Evolutionary conservation across 2,888 invertebrate genomes (phyloP).

Genomic region (Bugula neritina): DNA sequence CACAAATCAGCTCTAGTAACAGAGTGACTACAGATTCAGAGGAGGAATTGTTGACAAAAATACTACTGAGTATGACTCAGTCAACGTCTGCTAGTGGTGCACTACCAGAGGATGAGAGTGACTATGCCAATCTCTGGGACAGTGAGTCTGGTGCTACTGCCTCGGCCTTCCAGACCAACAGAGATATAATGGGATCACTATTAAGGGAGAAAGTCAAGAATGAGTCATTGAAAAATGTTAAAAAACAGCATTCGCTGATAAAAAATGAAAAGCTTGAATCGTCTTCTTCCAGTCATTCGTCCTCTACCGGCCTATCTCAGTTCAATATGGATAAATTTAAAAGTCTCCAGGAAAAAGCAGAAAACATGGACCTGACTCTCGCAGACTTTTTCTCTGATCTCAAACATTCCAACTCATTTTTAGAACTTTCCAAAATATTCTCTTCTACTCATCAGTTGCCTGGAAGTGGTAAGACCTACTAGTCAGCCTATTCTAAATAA

Average conservation of each 20-base stretch:
- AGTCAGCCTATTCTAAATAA: too few relatives aligned
- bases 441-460: neutral
- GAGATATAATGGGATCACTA: slow-evolving; percentile 17
- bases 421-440: slow-evolving; percentile 20
- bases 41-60: slow-evolving; percentile 11
- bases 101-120: slow-evolving; percentile 9
- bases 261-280: neutral
- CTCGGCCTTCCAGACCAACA: neutral
- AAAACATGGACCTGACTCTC: slow-evolving; percentile 19
- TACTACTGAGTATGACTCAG: neutral
- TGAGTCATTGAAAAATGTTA: neutral
- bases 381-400: slow-evolving; percentile 23
- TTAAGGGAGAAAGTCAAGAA: neutral
- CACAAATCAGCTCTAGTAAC: too few relatives aligned
- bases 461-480: neutral
- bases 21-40: slow-evolving; percentile 13
- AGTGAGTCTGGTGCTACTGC: neutral
- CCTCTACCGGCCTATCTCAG: neutral
- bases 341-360: slow-evolving; percentile 25
- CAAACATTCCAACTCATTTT: slow-evolving; percentile 21
- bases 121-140: slow-evolving; percentile 25
- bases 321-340: slow-evolving; percentile 26
- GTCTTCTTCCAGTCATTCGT: neutral
- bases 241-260: neutral
- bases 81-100: neutral